Evolutionary conservation across 2,797 vertebrate genomes (phyloP).

Genomic region (Macroramphosus scolopax): DNA sequence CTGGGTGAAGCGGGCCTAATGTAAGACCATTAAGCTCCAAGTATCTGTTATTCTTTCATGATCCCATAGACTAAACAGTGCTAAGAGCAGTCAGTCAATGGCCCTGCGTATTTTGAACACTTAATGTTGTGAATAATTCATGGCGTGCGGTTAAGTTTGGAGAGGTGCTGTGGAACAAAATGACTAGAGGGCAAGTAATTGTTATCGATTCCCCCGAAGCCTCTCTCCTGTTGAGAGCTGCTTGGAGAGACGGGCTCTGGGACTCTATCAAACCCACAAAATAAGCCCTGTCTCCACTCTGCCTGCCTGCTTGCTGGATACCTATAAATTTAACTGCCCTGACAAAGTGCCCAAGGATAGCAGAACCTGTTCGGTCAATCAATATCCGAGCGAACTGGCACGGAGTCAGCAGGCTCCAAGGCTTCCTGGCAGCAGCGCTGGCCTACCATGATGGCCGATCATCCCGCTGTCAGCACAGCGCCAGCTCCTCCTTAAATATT

Average conservation of each 20-base stretch:
- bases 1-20: constrained; percentile 47
- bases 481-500: constrained; percentile 63
- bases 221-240: constrained; percentile 73
- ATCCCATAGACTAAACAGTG: constrained; percentile 69
- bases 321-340: constrained; percentile 75
- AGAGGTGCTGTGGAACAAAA: constrained; percentile 78
- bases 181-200: constrained; percentile 80
- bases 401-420: constrained; percentile 50
- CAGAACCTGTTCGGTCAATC: constrained; percentile 72
- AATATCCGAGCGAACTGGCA: constrained; percentile 67
- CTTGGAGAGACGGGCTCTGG: constrained; percentile 65
- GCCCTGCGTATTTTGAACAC: constrained; percentile 74
- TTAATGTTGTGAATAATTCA: constrained; percentile 81
- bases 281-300: constrained; percentile 68
- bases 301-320: constrained; percentile 66
- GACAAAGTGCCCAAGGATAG: constrained; percentile 74
- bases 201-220: constrained; percentile 76
- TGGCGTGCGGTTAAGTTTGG: constrained; percentile 74
- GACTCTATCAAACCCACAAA: constrained; percentile 80
- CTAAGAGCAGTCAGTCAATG: constrained; percentile 74
- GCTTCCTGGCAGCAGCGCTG: constrained; percentile 60
- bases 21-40: constrained; percentile 64
- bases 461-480: constrained; percentile 57
- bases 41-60: constrained; percentile 68
- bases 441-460: constrained; percentile 67